Evolutionary conservation across 2,113 vertebrate species (phyloP), one percentile per base, ranked within the genome.

Genomic region (Xiphorhynchus elegans): DNA sequence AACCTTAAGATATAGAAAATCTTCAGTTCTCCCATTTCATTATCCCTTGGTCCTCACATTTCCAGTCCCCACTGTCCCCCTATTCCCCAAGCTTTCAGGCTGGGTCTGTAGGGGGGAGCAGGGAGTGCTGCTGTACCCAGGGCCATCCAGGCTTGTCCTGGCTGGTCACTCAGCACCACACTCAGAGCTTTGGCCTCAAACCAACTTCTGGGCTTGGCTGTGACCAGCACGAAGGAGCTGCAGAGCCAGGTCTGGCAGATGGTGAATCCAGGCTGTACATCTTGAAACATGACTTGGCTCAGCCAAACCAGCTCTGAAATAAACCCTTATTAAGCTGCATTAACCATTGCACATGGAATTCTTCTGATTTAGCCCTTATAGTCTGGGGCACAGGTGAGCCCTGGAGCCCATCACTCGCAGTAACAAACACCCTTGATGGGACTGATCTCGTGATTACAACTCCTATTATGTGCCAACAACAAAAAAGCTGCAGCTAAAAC

Each of bases 401-500:
- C 42, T 23, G 37, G 53, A 83, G 9, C 46, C 16, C 66, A 14
- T n/a, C 1, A 1, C 58, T 72, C n/a, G 33, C 9, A 3, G 8
- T 68, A 56, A 1, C 42, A 72, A 81, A 66, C 53, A 73, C 24
- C 7, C 13, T 17, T 3, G 13, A 44, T 4, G 31, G 88, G 52
- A 20, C 3, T 26, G 75, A 67, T 63, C 55, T 70, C 0, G 0
- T 25, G 47, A 78, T 86, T 86, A 72, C 68, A 86, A 47, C 85
- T 78, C 68, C 63, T 39, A 53, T 64, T 88, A 68, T 0, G 0
- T 60, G 72, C 87, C 64, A 90, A 39, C 42, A 77, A 55, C 75
- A 62, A 44, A 75, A 75, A 91, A 88, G 75, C 87, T 77, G 79
- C 79, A 74, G 83, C 49, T 92, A 37, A 83, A 80, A 81, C 86